Evolutionary conservation across 64 coral and sea anemone species (phyloP), one percentile per base, ranked within the genome.

Genomic region (Porites australiensis): DNA sequence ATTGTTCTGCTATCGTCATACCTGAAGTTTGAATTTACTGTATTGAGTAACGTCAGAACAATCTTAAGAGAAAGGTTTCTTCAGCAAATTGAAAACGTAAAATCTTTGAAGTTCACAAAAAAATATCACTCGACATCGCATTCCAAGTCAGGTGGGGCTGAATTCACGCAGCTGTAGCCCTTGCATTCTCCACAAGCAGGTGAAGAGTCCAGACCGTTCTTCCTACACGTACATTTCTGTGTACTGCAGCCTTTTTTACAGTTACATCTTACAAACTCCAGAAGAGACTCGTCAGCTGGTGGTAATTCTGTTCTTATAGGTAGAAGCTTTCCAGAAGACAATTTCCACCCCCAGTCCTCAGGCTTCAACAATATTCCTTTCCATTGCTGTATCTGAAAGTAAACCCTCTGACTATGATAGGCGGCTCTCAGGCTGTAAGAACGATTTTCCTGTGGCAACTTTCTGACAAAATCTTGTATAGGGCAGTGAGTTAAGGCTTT

Each of bases 191-290:
- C 79, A 76, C 79, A 85, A 23, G 79, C 78, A 82, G 70, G 43
- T 11, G 81, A 86, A 67, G 57, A 92, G 22, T 92, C 90, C 48
- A 84, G 44, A 18, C 70, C 74, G 59, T 86, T 44, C 72, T 92
- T 92, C 16, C 3, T 67, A 53, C 90, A 92, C 54, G 53, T 82
- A 37, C 79, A 86, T 61, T 61, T 61, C 64, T 45, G 47, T 59
- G 67, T 92, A 20, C 22, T 86, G 49, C 89, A 82, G 53, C 83
- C 89, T 52, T 77, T 82, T 66, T 71, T 82, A 58, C 89, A 91
- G 52, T 91, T 82, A 70, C 89, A 91, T 49, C 89, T 66, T 58
- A 73, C 72, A 37, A 82, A 13, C 8, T 70, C 77, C 22, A 84
- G 68, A 21, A 92, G 58, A 20, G 78, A 83, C 43, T 74, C 5